Base-by-base conservation (phyloP, 2,113 vertebrate species). In the Syrrhaptes paradoxus region DNA sequence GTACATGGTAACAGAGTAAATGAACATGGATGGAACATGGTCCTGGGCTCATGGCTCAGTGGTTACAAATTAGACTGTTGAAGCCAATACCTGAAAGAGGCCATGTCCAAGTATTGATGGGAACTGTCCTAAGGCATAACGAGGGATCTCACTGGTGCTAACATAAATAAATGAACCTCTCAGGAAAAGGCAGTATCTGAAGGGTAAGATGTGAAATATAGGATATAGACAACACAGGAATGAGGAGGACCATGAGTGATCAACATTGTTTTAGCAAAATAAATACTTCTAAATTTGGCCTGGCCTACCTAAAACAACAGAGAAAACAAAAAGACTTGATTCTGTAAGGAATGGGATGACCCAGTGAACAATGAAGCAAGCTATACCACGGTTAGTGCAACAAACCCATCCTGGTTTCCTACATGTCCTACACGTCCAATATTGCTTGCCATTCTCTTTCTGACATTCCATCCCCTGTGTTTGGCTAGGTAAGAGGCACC, bases 381-480 rank as follows among this genome's bases (percentile, higher is more conserved):
- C 26, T 34, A 13, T 24, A 57, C 3, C 7, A 22, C 2, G 36
- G 7, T 34, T 11, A 83, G 13, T 14, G 45, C 25, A 86, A 67
- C 13, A 89, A 67, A 55, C 15, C 5, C 12, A 17, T 8, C 11
- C 6, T 34, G 9, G 28, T 58, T 66, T 38, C 32, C 48, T 71
- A 31, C 1, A 90, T 17, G 36, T 36, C 36, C 36, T 36, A 54
- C 0, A 0, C 20, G 41, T 7, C 5, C 54, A 66, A 19, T 19
- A 38, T 18, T 2, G 1, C 26, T 14, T 71, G 31, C 8, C 20
- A 41, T 18, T 81, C 12, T 17, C 6, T 13, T 18, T 41, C 43
- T 71, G 63, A 34, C 34, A 13, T 59, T 10, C 25, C 7, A 25
- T 20, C 2, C 8, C 15, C 15, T 0, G 0, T 18, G 17, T 19